A percentile compares a stretch with the other conserved stretches of the same genome.
Conservation (phyloP, 2,888 invertebrate species). For the Ganaspis brasiliensis region DNA sequence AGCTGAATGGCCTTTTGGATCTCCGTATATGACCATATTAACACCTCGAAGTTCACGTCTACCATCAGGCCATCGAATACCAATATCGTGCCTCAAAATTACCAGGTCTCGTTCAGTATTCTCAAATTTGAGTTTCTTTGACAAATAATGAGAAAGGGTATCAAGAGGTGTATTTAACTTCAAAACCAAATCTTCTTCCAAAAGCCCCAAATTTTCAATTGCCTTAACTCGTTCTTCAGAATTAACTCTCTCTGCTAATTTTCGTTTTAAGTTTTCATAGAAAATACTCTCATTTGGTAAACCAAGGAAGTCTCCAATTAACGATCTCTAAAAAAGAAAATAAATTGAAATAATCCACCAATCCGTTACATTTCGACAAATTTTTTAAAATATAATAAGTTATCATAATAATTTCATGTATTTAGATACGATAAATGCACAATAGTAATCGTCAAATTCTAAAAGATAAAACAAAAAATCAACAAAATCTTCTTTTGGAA, state of each 20-base stretch:
- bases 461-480: no score
- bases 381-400: no score
- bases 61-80: slow-evolving; percentile 95
- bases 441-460: no score
- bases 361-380: no score
- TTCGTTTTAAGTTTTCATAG: slow-evolving; percentile 94
- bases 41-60: slow-evolving; percentile 90
- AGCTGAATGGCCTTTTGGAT: slow-evolving; percentile 92
- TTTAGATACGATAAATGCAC: no score
- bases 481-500: no score
- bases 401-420: no score
- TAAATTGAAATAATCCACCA: no score
- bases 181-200: slow-evolving; percentile 90
- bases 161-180: slow-evolving; percentile 95
- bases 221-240: slow-evolving; percentile 86
- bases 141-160: slow-evolving; percentile 94
- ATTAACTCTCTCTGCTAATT: slow-evolving; percentile 91
- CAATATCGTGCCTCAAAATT: slow-evolving; percentile 95
- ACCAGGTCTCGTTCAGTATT: slow-evolving; percentile 94
- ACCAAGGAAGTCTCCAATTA: slow-evolving; percentile 93
- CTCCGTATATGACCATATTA: slow-evolving; percentile 95
- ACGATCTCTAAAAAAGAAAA: slow-evolving; percentile 85
- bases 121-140: slow-evolving; percentile 91
- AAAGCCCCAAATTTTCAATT: slow-evolving; percentile 92
- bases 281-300: slow-evolving; percentile 93